Conservation (phyloP, 2,113 vertebrate genomes). For the Cheirogaleus medius region DNA sequence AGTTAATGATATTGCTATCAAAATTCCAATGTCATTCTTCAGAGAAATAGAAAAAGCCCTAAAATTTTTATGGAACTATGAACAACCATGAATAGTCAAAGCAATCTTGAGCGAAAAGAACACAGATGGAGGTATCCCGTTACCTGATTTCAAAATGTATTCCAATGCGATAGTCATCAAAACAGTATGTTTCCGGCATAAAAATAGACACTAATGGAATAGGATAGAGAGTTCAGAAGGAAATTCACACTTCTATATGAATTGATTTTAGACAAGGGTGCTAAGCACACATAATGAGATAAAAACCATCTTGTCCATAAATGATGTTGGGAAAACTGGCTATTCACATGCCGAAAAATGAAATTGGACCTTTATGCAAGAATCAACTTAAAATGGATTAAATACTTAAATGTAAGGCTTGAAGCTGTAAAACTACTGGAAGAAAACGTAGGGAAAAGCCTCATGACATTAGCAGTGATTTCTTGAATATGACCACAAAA, state of each 20-base stretch:
- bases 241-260: not conserved
- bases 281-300: not conserved
- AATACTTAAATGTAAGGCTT: not conserved
- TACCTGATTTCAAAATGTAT: too few species aligned
- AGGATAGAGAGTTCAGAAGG: too few species aligned
- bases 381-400: not conserved
- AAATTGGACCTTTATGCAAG: not conserved
- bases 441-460: not conserved
- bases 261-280: not conserved
- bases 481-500: not conserved
- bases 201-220: too few species aligned
- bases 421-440: not conserved
- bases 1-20: too few species aligned
- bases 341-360: not conserved
- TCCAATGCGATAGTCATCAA: too few species aligned
- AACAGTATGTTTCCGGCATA: too few species aligned
- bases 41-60: too few species aligned
- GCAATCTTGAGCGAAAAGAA: too few species aligned
- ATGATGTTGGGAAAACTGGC: not conserved
- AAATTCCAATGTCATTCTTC: too few species aligned
- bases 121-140: too few species aligned
- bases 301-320: not conserved
- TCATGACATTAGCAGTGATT: not conserved
- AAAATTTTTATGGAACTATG: too few species aligned
- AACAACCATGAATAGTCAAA: too few species aligned